These are phyloP conservation scores for Diadophis punctatus DNA, from an alignment of 2,113 vertebrate species.

Conservation along the genomic window DNA sequence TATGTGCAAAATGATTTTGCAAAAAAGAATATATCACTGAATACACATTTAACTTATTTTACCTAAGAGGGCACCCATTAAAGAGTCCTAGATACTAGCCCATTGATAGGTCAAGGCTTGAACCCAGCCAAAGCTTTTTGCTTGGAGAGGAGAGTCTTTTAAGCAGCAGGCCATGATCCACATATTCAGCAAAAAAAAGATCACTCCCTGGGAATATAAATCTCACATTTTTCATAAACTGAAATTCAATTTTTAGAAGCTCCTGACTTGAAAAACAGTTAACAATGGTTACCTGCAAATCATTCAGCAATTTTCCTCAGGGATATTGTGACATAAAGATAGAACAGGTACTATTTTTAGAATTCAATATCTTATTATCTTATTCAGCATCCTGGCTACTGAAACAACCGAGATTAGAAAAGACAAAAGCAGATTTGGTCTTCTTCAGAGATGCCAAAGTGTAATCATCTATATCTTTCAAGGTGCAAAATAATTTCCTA, in stretches of 20 bases:
- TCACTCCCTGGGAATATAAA: neutral
- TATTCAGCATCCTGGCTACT: neutral
- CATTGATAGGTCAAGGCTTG: neutral
- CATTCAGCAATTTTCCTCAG: neutral
- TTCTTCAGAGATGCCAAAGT: conserved; percentile 14
- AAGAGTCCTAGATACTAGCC: neutral
- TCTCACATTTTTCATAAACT: conserved; percentile 11
- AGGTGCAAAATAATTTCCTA: conserved; percentile 3
- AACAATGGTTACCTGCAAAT: conserved; percentile 13
- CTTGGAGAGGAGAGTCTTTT: neutral
- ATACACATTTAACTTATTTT: neutral
- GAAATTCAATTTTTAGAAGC: conserved; percentile 11
- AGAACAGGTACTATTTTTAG: conserved; percentile 21
- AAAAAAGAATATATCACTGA: neutral
- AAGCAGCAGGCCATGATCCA: neutral
- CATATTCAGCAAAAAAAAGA: conserved; percentile 3
- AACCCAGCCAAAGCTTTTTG: neutral
- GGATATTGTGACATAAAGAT: neutral
- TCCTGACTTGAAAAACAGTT: neutral
- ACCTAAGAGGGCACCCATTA: neutral
- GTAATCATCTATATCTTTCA: conserved; percentile 16
- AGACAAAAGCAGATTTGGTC: conserved; percentile 20
- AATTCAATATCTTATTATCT: conserved; percentile 21
- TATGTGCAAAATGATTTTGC: neutral
- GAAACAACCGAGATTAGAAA: conserved; percentile 27